Conservation (phyloP, 2,888 invertebrate genomes). For the Dicroscelio sp. region DNA sequence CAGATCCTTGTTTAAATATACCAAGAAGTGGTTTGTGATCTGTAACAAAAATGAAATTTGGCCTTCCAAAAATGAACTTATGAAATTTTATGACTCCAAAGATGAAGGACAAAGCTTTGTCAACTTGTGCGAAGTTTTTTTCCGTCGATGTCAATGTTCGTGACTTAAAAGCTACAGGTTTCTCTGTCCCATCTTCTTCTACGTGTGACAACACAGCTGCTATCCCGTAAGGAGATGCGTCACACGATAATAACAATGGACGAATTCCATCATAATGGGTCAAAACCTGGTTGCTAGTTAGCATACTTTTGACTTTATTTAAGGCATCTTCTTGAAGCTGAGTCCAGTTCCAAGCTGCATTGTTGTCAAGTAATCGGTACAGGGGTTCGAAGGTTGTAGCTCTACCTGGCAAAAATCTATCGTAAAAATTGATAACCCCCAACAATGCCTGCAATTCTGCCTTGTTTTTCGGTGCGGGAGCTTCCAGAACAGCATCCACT, state of each 20-base stretch:
- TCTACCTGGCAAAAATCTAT: conserved; percentile 34
- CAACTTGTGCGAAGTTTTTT: conserved; percentile 78
- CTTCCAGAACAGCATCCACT: conserved; percentile 44
- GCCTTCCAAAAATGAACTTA: conserved; percentile 80
- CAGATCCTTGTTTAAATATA: conserved; percentile 34
- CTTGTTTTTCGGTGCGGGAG: conserved; percentile 37
- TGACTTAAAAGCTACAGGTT: conserved; percentile 24
- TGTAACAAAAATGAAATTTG: conserved; percentile 87
- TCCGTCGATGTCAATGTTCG: neutral
- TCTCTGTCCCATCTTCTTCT: conserved; percentile 46
- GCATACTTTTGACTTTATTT: neutral
- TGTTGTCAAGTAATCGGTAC: neutral
- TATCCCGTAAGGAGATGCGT: conserved; percentile 82
- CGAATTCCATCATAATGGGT: conserved; percentile 72
- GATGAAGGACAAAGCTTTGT: conserved; percentile 81
- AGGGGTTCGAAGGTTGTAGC: conserved; percentile 25
- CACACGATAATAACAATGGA: conserved; percentile 69
- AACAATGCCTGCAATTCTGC: conserved; percentile 50
- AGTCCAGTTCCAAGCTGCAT: neutral
- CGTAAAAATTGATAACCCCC: conserved; percentile 49
- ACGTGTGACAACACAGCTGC: conserved; percentile 83
- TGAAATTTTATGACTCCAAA: conserved; percentile 83
- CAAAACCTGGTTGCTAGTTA: conserved; percentile 41
- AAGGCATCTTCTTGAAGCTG: conserved; percentile 5
- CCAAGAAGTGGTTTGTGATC: conserved; percentile 88